A percentile compares a stretch with the other conserved stretches of the same genome.
phyloP scores from a whole-genome alignment of 1,140 invertebrate species.

The Asbolus verrucosus region DNA sequence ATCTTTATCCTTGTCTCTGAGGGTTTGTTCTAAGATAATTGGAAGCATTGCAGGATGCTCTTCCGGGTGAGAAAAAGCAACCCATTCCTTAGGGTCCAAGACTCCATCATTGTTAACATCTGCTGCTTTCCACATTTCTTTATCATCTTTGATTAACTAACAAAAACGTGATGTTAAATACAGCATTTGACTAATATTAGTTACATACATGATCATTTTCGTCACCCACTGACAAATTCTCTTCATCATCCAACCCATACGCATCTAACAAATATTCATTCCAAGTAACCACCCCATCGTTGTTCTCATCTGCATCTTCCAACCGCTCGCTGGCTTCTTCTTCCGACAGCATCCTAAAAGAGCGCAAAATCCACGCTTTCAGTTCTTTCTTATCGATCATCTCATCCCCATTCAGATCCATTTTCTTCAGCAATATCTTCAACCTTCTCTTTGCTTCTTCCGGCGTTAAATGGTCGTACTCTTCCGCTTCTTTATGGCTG shows the following conservation, averaged over 20 bases:
- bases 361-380: slow-evolving; percentile 92
- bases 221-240: slow-evolving; percentile 51
- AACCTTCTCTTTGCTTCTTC: slow-evolving; percentile 90
- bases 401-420: slow-evolving; percentile 85
- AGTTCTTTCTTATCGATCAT: slow-evolving; percentile 86
- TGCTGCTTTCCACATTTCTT: slow-evolving; percentile 86
- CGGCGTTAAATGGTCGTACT: slow-evolving; percentile 89
- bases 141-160: slow-evolving; percentile 82
- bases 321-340: slow-evolving; percentile 91
- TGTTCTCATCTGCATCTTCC: slow-evolving; percentile 87
- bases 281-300: slow-evolving; percentile 88
- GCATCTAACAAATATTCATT: slow-evolving; percentile 87
- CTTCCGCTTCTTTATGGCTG: slow-evolving; percentile 89
- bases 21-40: slow-evolving; percentile 84
- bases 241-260: slow-evolving; percentile 73
- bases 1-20: slow-evolving; percentile 88
- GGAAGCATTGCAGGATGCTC: slow-evolving; percentile 91
- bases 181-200: slow-evolving; percentile 4
- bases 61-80: slow-evolving; percentile 93
- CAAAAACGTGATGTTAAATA: too few species aligned
- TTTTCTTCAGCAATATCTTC: slow-evolving; percentile 82
- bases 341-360: slow-evolving; percentile 88
- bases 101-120: slow-evolving; percentile 87
- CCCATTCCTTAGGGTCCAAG: slow-evolving; percentile 85
- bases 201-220: slow-evolving; percentile 55